Evolutionary conservation across 2,797 vertebrate genomes (phyloP).

Genomic region (Tauraco hartlaubi): DNA sequence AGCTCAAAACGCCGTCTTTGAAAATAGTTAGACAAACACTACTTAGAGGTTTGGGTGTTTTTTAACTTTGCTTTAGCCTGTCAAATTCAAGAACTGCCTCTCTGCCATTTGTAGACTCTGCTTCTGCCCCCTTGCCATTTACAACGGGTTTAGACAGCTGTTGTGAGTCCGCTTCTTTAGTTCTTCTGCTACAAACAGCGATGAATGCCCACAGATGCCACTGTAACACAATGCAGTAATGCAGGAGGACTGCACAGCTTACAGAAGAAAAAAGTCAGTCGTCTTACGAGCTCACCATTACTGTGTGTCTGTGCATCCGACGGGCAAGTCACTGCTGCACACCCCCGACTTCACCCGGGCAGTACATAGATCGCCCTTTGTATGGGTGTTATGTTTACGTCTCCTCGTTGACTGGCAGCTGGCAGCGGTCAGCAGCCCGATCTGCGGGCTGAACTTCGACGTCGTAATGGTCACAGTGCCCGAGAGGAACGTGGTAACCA

Average conservation of each 20-base stretch:
- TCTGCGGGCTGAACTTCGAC: not conserved
- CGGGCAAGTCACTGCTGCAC: not conserved
- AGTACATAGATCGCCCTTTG: rapidly evolving
- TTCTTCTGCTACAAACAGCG: not conserved
- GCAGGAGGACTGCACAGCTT: not conserved
- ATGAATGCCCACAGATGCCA: not conserved
- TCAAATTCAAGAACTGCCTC: constrained; percentile 58
- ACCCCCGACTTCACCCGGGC: not conserved
- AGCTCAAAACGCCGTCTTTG: constrained; percentile 70
- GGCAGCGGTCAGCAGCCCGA: rapidly evolving
- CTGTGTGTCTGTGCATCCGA: not conserved
- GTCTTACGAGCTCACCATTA: not conserved
- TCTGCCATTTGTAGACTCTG: constrained; percentile 5
- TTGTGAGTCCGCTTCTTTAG: not conserved
- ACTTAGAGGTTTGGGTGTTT: constrained; percentile 23
- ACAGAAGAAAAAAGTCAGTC: not conserved
- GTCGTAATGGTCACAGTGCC: not conserved
- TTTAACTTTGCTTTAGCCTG: constrained; percentile 66
- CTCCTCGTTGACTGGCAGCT: not conserved
- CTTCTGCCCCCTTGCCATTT: constrained; percentile 4
- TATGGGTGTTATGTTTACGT: not conserved
- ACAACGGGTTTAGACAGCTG: not conserved
- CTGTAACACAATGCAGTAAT: not conserved
- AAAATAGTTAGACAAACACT: constrained; percentile 70
- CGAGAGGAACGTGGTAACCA: not conserved